These are phyloP conservation scores for Alviniconcha strummeri DNA, from an alignment of 2,888 invertebrate species.

Conservation along the genomic window DNA sequence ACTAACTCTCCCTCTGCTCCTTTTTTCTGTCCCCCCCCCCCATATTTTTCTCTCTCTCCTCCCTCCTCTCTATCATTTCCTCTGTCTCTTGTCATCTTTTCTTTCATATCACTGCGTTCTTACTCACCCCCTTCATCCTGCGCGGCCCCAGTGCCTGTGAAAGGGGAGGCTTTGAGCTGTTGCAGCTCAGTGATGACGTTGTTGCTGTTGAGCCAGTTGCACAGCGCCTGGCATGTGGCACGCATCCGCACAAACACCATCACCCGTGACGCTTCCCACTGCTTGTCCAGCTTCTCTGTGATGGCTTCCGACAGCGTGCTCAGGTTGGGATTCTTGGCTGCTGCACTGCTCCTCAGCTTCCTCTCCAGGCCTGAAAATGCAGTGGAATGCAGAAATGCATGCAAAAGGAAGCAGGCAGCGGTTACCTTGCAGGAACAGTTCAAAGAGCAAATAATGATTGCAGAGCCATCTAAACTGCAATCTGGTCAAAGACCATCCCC, in stretches of 20 bases:
- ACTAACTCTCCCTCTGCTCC: too few relatives aligned
- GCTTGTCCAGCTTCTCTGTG: slow-evolving; percentile 37
- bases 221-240: slow-evolving; percentile 51
- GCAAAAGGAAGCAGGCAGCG: too few relatives aligned
- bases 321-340: slow-evolving; percentile 53
- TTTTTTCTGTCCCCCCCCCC: too few relatives aligned
- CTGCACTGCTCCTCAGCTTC: slow-evolving; percentile 31
- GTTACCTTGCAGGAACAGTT: too few relatives aligned
- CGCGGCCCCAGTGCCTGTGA: slow-evolving; percentile 44
- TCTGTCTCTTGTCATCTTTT: too few relatives aligned
- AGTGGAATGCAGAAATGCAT: not conserved
- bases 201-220: slow-evolving; percentile 44
- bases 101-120: too few relatives aligned
- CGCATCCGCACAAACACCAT: slow-evolving; percentile 58
- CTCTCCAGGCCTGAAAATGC: slow-evolving; percentile 41
- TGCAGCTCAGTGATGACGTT: slow-evolving; percentile 31
- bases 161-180: slow-evolving; percentile 39
- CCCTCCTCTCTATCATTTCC: too few relatives aligned
- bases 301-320: slow-evolving; percentile 42
- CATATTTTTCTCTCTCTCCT: too few relatives aligned
- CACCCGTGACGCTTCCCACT: slow-evolving; percentile 46
- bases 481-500: too few relatives aligned
- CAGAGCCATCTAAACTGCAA: too few relatives aligned
- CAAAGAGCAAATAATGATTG: too few relatives aligned
- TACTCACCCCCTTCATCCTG: slow-evolving; percentile 44